These are phyloP conservation scores for Anolis apletophallus DNA, from an alignment of 2,797 vertebrate genomes.

Conservation along the genomic window DNA sequence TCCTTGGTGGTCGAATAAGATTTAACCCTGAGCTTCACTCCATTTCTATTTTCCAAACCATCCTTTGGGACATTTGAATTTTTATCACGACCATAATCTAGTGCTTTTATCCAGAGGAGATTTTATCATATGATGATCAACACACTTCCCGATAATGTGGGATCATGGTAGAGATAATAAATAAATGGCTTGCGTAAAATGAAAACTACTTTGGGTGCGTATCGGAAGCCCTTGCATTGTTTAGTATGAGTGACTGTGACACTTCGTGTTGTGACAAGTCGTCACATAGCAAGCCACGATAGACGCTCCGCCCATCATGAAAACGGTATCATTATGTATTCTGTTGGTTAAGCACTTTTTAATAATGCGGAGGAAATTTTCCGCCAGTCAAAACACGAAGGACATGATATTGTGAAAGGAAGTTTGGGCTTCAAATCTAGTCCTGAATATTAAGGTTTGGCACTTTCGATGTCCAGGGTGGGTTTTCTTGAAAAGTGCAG, in stretches of 20 bases:
- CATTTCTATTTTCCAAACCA: not conserved
- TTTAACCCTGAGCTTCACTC: no score
- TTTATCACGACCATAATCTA: not conserved
- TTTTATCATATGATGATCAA: constrained; percentile 1
- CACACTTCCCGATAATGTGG: not conserved
- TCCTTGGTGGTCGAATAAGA: no score
- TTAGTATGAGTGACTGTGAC: constrained; percentile 30
- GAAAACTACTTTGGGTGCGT: constrained; percentile 25
- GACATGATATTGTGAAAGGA: not conserved
- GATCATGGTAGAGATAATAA: not conserved
- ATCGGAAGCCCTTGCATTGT: not conserved
- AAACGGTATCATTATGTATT: constrained; percentile 51
- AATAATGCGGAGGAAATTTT: constrained; percentile 24
- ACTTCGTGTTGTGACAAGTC: constrained; percentile 70
- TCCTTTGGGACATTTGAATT: not conserved
- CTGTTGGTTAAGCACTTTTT: constrained; percentile 61
- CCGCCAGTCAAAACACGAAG: constrained; percentile 51
- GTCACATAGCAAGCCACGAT: constrained; percentile 9
- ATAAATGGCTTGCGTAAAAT: no score
- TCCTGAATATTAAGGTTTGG: not conserved
- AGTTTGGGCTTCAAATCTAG: not conserved
- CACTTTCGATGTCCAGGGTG: not conserved
- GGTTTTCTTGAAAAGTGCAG: not conserved
- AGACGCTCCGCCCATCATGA: constrained; percentile 51
- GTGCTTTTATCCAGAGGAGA: not conserved